Conservation (phyloP, 2,113 vertebrate genomes). For the Grammomys surdaster region DNA sequence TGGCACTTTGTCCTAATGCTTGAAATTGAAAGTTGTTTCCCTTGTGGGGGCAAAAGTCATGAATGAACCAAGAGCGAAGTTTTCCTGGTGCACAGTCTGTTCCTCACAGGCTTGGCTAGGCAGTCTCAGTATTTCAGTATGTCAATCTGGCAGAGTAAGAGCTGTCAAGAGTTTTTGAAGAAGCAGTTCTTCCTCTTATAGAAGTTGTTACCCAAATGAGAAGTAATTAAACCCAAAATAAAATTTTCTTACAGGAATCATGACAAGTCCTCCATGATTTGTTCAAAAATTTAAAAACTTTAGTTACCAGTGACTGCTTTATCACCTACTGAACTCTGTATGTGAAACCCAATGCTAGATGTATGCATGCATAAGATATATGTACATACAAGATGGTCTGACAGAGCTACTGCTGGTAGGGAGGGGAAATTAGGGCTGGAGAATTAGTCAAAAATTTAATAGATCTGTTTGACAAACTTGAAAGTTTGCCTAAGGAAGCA, state of each 20-base stretch:
- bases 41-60: conserved; percentile 5
- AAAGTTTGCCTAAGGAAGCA: conserved; percentile 13
- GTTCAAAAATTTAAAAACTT: conserved; percentile 24
- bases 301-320: neutral
- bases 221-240: conserved; percentile 36
- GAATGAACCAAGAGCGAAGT: conserved; percentile 21
- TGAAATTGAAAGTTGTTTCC: conserved; percentile 15
- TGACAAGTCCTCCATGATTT: neutral
- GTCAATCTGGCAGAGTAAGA: neutral
- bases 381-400: neutral
- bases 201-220: conserved; percentile 45
- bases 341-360: neutral
- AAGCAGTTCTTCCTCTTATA: conserved; percentile 31
- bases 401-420: neutral
- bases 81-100: neutral
- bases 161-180: conserved; percentile 46
- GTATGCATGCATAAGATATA: neutral
- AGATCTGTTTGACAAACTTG: conserved; percentile 2
- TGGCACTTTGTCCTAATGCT: conserved; percentile 37
- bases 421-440: conserved; percentile 21
- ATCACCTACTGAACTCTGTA: neutral
- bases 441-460: conserved; percentile 29
- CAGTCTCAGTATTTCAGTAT: neutral
- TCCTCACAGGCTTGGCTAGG: neutral
- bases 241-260: conserved; percentile 8